Evolutionary conservation across 2,888 invertebrate genomes (phyloP), one percentile per base, ranked within the genome.

Genomic region (Drosophila macrospina): DNA sequence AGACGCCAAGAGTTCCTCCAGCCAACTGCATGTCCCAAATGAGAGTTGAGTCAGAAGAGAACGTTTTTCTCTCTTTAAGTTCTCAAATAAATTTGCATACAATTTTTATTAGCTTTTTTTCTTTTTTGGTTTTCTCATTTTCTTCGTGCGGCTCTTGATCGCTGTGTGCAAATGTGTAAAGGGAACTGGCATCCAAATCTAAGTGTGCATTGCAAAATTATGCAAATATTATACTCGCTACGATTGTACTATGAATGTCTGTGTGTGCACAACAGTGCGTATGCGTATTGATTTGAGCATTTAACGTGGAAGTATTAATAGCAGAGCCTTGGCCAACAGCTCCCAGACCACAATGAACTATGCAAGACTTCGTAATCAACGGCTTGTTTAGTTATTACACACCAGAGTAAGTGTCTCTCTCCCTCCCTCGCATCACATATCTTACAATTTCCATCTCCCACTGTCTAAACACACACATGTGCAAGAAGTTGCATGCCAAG

Each of bases 121-220:
- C 26, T 28, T 20, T 20, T n/a, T 32, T 32, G 11, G 28, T 42
- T 39, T 39, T 48, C 13, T 32, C 24, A 44, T 20, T 20, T 7
- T 24, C 26, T 15, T 34, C 30, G 42, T 68, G 61, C 39, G 39
- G 26, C 28, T 44, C 24, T 24, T 54, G 63, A 59, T 48, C 45
- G 50, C 24, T 59, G 50, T 61, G 66, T 37, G 52, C 52, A 75
- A 79, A 56, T 69, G 64, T 62, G 60, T 42, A n/a, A 63, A 28
- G 52, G 56, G 37, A 60, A 41, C 42, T 74, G 62, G 62, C 55
- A 74, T 64, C 68, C 41, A 63, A 74, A 74, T 72, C 74, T 65
- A 74, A 80, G 80, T 77, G 83, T 80, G 77, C 88, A 74, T 77
- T 77, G 69, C 71, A 74, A 80, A 83, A 86, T 86, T 88, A 83